Percentiles rank a stretch among this genome's conserved stretches.
phyloP scores from a whole-genome alignment of 2,113 vertebrate species.

The Centropus unirufus region DNA sequence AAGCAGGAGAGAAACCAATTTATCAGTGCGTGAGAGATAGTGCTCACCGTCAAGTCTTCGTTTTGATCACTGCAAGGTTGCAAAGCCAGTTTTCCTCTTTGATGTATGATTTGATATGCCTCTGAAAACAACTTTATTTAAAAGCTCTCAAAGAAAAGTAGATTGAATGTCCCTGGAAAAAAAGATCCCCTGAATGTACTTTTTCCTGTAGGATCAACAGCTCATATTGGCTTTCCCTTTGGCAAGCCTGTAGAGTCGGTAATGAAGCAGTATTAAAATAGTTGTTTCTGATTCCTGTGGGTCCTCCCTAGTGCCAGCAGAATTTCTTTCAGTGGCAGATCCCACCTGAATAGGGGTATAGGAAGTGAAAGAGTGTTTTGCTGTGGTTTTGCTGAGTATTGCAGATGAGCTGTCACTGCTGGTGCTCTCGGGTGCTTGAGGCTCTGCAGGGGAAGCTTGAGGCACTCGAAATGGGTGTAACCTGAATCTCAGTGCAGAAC shows the following conservation, averaged over 20 bases:
- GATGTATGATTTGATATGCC: constrained; percentile 16
- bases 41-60: background rate
- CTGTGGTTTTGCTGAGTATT: background rate
- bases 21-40: background rate
- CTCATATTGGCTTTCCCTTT: background rate
- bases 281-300: background rate
- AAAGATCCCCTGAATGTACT: background rate
- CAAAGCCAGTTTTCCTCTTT: constrained; percentile 9
- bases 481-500: background rate
- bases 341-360: background rate
- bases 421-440: background rate
- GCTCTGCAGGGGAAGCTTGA: background rate
- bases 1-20: constrained; percentile 13
- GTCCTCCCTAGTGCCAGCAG: background rate
- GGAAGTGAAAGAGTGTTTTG: background rate
- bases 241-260: background rate
- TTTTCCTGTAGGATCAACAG: background rate
- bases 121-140: constrained; percentile 45
- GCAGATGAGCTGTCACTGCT: background rate
- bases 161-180: constrained; percentile 26
- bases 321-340: background rate
- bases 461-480: accelerated
- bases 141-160: background rate
- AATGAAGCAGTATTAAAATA: background rate
- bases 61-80: constrained; percentile 1